Conservation (phyloP, 2,113 vertebrate genomes). For the Centrocercus urophasianus region DNA sequence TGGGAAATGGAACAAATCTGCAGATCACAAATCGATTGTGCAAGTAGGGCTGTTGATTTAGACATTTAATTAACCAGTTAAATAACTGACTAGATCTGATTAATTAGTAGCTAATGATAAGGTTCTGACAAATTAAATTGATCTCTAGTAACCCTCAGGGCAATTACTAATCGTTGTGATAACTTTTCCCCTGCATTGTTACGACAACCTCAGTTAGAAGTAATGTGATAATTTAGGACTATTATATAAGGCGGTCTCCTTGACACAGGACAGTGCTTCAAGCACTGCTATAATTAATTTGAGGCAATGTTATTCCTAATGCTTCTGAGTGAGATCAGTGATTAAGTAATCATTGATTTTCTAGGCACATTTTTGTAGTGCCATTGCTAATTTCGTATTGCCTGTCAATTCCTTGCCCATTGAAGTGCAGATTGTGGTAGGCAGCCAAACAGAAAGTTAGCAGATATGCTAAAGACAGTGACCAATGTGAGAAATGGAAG, state of each 20-base stretch:
- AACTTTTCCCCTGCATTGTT: background rate
- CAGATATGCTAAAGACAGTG: background rate
- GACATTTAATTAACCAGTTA: background rate
- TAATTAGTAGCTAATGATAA: conserved; percentile 21
- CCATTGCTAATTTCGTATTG: background rate
- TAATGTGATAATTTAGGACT: background rate
- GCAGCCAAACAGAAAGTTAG: background rate
- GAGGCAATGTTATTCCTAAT: conserved; percentile 5
- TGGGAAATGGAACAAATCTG: background rate
- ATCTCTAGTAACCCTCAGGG: background rate
- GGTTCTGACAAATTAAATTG: background rate
- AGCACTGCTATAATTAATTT: background rate
- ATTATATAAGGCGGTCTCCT: conserved; percentile 47
- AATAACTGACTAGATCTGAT: background rate
- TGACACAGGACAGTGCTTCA: conserved; percentile 20
- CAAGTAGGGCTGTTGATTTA: background rate
- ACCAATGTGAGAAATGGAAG: background rate
- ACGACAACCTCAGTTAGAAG: background rate
- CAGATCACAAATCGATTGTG: background rate
- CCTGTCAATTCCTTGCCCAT: conserved; percentile 40
- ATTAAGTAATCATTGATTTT: conserved; percentile 38
- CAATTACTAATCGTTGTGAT: background rate
- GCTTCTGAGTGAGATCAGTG: background rate
- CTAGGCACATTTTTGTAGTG: background rate
- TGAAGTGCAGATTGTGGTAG: background rate